Conservation (phyloP, 2,797 vertebrate species). For the Hypotaenidia philippensis region DNA sequence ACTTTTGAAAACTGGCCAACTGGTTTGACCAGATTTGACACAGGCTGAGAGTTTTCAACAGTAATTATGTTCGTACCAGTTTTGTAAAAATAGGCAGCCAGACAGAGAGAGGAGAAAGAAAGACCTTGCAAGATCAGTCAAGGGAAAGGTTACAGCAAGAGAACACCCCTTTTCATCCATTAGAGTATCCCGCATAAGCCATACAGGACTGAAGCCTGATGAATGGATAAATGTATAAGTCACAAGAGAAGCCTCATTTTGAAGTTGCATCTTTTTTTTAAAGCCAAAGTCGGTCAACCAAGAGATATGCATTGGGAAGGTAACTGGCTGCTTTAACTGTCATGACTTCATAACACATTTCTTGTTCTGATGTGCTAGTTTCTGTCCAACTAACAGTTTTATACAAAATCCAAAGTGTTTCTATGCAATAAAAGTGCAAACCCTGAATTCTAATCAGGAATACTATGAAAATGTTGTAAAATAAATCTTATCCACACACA, state of each 20-base stretch:
- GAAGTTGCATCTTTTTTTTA: not conserved
- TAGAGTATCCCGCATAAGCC: not conserved
- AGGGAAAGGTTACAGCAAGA: not conserved
- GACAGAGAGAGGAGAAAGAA: not conserved
- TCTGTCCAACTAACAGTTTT: not conserved
- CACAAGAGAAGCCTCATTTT: constrained; percentile 44
- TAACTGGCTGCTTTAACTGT: not conserved
- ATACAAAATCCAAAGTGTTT: not conserved
- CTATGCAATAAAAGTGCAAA: not conserved
- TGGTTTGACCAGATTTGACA: constrained; percentile 30
- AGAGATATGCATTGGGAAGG: not conserved
- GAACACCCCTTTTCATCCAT: not conserved
- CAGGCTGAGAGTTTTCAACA: constrained; percentile 42
- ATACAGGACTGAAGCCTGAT: not conserved
- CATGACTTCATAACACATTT: not conserved
- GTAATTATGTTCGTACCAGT: not conserved
- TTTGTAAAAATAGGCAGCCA: not conserved
- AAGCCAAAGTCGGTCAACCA: not conserved
- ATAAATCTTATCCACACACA: not conserved
- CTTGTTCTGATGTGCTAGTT: not conserved
- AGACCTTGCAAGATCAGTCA: not conserved
- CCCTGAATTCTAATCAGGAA: not conserved
- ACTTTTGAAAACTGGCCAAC: not conserved
- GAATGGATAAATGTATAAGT: not conserved
- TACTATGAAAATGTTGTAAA: not conserved